Conservation (phyloP, 2,113 vertebrate genomes). For the Madoqua kirkii region DNA sequence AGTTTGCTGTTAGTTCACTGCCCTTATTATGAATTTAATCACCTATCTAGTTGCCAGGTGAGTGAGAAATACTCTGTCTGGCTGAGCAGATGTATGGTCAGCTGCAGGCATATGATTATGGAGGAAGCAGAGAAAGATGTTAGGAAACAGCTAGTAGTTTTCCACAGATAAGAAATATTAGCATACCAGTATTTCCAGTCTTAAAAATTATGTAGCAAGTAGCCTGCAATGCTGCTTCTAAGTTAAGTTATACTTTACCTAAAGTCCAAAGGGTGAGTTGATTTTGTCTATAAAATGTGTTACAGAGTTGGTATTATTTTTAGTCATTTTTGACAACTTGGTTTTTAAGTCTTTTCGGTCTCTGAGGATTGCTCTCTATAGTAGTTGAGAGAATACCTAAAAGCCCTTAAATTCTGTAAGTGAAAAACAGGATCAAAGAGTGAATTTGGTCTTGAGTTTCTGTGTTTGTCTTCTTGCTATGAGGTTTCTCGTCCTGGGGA, state of each 20-base stretch:
- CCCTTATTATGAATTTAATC: background rate
- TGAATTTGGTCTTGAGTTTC: background rate
- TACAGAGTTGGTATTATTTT: background rate
- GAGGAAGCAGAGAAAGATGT: background rate
- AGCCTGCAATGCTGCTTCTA: background rate
- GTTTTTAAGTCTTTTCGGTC: background rate
- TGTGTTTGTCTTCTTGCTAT: background rate
- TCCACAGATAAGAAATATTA: background rate
- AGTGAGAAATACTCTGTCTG: background rate
- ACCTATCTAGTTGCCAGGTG: background rate
- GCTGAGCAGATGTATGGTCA: background rate
- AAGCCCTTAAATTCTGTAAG: background rate
- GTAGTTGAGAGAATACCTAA: background rate
- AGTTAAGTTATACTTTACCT: background rate
- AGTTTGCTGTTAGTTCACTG: background rate
- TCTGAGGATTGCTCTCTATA: background rate
- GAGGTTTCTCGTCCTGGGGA: background rate
- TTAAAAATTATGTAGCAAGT: background rate
- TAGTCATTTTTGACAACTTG: background rate
- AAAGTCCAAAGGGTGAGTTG: background rate
- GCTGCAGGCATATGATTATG: background rate
- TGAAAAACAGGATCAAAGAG: background rate
- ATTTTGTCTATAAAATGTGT: background rate
- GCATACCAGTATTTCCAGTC: constrained; percentile 4
- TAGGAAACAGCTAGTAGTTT: background rate